Percentiles rank a stretch among this genome's conserved stretches.
Evolutionary conservation across 2,888 invertebrate genomes (phyloP).

Genomic region (Gastracanthus pulcherrimus): DNA sequence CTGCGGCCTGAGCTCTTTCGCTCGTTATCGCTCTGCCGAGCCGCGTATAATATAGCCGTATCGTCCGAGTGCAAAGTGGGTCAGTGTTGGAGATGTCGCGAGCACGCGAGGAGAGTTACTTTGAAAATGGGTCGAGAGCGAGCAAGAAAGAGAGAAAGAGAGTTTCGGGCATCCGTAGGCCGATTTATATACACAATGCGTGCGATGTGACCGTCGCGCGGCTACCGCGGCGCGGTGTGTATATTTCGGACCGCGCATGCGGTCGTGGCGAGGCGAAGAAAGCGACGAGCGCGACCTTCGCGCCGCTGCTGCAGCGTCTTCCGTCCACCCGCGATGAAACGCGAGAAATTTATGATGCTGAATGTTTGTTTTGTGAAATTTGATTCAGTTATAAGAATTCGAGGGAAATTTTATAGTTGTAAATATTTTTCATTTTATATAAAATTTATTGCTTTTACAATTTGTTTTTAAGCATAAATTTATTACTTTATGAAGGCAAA

Average conservation of each 20-base stretch:
- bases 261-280: background rate
- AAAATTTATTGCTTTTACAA: too few species aligned
- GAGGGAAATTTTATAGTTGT: too few species aligned
- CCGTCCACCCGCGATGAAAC: background rate
- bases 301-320: background rate
- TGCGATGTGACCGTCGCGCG: too few species aligned
- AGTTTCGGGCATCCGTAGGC: background rate
- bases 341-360: too few species aligned
- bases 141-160: conserved; percentile 34
- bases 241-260: background rate
- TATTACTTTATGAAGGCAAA: too few species aligned
- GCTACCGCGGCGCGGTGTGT: background rate
- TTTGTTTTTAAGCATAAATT: too few species aligned
- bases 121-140: conserved; percentile 54
- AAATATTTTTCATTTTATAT: too few species aligned
- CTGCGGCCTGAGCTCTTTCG: background rate
- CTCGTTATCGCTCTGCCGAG: background rate
- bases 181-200: background rate
- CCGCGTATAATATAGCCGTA: background rate
- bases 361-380: too few species aligned
- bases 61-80: background rate
- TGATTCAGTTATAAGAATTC: too few species aligned
- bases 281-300: background rate
- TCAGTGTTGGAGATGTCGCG: conserved; percentile 47
- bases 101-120: too few species aligned